These are phyloP conservation scores for Syncerus caffer DNA, from an alignment of 2,797 vertebrate species.

Conservation along the genomic window DNA sequence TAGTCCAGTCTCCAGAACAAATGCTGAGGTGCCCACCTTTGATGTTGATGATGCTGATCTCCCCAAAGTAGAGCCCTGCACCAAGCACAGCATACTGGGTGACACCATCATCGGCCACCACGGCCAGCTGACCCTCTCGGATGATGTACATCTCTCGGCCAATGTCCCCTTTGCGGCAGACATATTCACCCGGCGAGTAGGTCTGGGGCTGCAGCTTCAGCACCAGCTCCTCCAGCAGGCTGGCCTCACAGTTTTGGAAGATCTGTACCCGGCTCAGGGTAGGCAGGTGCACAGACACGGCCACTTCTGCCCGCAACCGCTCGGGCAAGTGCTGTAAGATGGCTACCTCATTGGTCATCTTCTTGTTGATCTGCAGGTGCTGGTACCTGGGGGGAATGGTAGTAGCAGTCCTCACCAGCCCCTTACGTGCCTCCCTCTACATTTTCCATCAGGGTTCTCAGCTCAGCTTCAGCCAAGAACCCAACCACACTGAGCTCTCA, in stretches of 20 bases:
- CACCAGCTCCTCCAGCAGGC: conserved; percentile 92
- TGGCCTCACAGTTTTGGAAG: conserved; percentile 92
- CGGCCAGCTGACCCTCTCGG: conserved; percentile 92
- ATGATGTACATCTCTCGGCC: conserved; percentile 97
- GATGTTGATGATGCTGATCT: conserved; percentile 97
- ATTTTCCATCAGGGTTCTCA: not conserved
- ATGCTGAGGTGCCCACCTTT: conserved; percentile 84
- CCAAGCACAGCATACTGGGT: conserved; percentile 91
- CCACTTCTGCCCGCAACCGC: conserved; percentile 90
- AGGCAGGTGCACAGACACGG: conserved; percentile 90
- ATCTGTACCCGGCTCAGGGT: conserved; percentile 93
- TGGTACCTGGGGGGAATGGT: conserved; percentile 82
- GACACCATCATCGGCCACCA: conserved; percentile 92
- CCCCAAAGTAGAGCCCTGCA: conserved; percentile 94
- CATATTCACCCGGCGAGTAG: conserved; percentile 94
- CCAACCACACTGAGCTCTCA: not conserved
- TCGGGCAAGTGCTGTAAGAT: conserved; percentile 88
- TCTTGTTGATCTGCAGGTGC: conserved; percentile 92
- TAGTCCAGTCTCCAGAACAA: not conserved
- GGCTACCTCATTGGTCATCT: conserved; percentile 90
- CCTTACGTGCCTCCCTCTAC: not conserved
- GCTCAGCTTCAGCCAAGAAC: not conserved
- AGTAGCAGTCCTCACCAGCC: not conserved
- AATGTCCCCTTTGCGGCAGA: conserved; percentile 94
- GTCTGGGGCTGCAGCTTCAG: conserved; percentile 93